phyloP scores from a whole-genome alignment of 2,888 invertebrate species.

The Cacoxenus indagator region DNA sequence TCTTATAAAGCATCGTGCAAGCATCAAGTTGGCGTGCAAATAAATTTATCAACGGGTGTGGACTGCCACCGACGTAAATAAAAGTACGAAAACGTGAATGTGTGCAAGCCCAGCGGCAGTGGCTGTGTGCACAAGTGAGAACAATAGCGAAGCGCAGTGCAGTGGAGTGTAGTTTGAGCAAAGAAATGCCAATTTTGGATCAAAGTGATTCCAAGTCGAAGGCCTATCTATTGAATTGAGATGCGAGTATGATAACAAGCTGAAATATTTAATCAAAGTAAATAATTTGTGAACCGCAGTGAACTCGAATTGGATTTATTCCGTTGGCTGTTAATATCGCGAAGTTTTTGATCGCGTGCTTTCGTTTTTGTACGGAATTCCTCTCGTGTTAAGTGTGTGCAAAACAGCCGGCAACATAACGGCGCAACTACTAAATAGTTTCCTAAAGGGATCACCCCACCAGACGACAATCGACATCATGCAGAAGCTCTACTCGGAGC shows the following conservation, averaged over 20 bases:
- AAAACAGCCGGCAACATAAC: slow-evolving; percentile 66
- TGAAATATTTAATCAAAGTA: not conserved
- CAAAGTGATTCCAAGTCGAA: slow-evolving; percentile 28
- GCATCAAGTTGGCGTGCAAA: slow-evolving; percentile 42
- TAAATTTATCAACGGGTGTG: slow-evolving; percentile 56
- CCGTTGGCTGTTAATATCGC: slow-evolving; percentile 32
- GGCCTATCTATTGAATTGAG: slow-evolving; percentile 7
- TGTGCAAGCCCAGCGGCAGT: not conserved
- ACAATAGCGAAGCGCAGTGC: slow-evolving; percentile 27
- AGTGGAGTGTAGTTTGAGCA: slow-evolving; percentile 37
- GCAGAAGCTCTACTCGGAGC: slow-evolving; percentile 71
- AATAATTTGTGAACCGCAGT: not conserved
- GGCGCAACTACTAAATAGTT: slow-evolving; percentile 67
- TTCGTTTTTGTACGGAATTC: slow-evolving; percentile 23
- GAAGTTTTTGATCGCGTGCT: slow-evolving; percentile 23
- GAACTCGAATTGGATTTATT: not conserved
- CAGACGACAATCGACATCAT: slow-evolving; percentile 70
- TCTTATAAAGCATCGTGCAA: slow-evolving; percentile 46
- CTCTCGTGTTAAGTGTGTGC: slow-evolving; percentile 5
- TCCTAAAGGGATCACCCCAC: slow-evolving; percentile 69
- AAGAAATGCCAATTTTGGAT: slow-evolving; percentile 34
- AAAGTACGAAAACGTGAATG: not conserved
- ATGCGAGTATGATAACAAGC: slow-evolving; percentile 1
- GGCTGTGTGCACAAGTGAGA: slow-evolving; percentile 3
- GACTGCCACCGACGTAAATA: slow-evolving; percentile 28